Evolutionary conservation across 2,113 vertebrate genomes (phyloP).

Genomic region (Tauraco erythrolophus): DNA sequence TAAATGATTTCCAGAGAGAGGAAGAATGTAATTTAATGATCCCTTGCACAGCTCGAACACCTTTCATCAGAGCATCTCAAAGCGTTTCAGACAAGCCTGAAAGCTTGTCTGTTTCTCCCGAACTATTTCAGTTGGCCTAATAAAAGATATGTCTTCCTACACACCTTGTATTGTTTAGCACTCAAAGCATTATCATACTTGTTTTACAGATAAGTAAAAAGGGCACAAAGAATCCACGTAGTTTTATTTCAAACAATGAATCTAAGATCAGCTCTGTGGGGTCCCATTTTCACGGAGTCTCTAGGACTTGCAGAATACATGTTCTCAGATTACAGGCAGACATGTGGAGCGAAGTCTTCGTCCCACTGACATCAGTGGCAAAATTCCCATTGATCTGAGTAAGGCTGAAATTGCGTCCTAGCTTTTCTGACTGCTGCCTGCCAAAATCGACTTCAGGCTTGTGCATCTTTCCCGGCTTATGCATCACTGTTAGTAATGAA

Average conservation of each 20-base stretch:
- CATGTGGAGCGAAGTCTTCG: not conserved
- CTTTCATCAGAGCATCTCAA: conserved; percentile 66
- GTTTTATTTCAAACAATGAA: conserved; percentile 24
- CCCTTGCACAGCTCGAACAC: conserved; percentile 56
- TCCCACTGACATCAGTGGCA: conserved; percentile 31
- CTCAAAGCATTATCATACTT: conserved; percentile 58
- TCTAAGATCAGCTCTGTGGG: conserved; percentile 38
- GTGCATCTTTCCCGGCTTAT: not conserved
- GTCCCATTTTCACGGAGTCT: conserved; percentile 19
- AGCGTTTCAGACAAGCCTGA: conserved; percentile 60
- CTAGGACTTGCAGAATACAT: not conserved
- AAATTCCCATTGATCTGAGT: conserved; percentile 15
- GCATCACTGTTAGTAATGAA: not conserved
- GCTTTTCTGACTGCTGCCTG: conserved; percentile 3
- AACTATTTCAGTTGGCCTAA: conserved; percentile 54
- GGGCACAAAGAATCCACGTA: not conserved
- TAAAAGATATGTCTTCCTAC: conserved; percentile 64
- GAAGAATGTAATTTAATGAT: conserved; percentile 70
- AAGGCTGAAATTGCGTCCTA: not conserved
- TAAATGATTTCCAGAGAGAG: conserved; percentile 66
- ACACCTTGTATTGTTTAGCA: conserved; percentile 66
- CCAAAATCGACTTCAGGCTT: not conserved
- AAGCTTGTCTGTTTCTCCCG: conserved; percentile 60
- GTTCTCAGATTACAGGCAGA: conserved; percentile 39
- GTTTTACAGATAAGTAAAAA: conserved; percentile 51